Base-by-base conservation (phyloP, 2,113 vertebrate genomes). In the Lepus europaeus region DNA sequence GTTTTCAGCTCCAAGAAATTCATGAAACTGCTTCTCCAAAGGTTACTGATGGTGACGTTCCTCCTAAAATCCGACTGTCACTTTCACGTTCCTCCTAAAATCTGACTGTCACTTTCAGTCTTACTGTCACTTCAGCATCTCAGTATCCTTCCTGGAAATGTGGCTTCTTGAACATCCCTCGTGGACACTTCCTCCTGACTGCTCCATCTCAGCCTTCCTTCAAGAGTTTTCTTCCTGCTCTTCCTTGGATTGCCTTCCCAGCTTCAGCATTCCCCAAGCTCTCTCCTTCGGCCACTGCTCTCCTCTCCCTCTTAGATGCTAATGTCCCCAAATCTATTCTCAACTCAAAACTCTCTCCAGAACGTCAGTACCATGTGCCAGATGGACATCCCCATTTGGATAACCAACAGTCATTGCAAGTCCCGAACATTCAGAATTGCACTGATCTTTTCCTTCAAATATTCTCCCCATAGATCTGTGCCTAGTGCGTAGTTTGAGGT, bases 121-220 rank as follows among this genome's bases (percentile, higher is more conserved):
- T 91, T 45, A 45, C 19, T 45, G 59, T 0, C 14, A 16, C 23
- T 39, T 66, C 13, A 66, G 11, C 31, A 74, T 66, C 66, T 5
- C 2, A 86, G 69, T 2, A 94, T 11, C 13, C 0, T 0, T 4
- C 1, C 0, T 0, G 1, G 31, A 73, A 64, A 20, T 73, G 6
- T 76, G 61, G 10, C 4, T 76, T 59, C 31, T 23, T 69, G 64
- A 23, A 23, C 4, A 1, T 56, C 5, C 33, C 25, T 64, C 27
- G 16, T 31, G 1, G 13, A n/a, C 23, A 64, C 6, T 25, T 16
- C 45, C 20, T 25, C 64, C n/a, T 66, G 2, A 36, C 39, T 45
- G n/a, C 12, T 68, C 13, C n/a, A 20, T 83, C 22, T 91, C 69
- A 86, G 0, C 6, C 56, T 90, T 20, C 74, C 13, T n/a, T 79